phyloP scores from a whole-genome alignment of 2,888 invertebrate species.

The Argyra leucocephala region DNA sequence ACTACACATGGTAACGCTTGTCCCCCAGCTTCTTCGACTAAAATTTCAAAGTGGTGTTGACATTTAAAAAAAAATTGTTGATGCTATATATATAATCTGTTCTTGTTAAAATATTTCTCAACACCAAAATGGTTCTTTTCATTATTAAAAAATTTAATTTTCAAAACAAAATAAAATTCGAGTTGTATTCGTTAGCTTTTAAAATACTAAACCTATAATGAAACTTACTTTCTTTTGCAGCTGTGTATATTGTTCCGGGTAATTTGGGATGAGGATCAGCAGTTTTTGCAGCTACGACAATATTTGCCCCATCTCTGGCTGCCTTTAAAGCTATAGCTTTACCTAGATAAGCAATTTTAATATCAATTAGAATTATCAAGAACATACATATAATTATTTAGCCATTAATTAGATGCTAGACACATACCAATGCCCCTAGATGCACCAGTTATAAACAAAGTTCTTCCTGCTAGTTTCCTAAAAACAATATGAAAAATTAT shows the following conservation, averaged over 20 bases:
- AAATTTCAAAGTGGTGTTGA: no score
- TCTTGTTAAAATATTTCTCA: no score
- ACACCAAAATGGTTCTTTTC: no score
- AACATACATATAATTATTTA: no score
- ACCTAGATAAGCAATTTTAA: conserved; percentile 52
- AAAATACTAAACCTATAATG: no score
- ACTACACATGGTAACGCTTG: conserved; percentile 70
- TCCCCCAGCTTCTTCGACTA: conserved; percentile 73
- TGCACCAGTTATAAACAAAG: conserved; percentile 90
- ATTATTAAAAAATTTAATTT: neutral
- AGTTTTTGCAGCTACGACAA: conserved; percentile 80
- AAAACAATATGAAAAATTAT: conserved; percentile 13
- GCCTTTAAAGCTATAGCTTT: conserved; percentile 85
- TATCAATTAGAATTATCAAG: neutral
- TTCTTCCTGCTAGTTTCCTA: conserved; percentile 65
- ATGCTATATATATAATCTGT: no score
- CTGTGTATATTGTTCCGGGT: conserved; percentile 71
- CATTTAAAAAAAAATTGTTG: no score
- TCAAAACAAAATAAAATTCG: neutral
- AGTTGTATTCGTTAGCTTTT: no score
- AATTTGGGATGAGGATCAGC: conserved; percentile 58
- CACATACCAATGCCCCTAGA: conserved; percentile 82
- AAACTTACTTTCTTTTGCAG: conserved; percentile 65
- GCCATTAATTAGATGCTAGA: no score
- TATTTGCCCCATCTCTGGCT: conserved; percentile 76